These are phyloP conservation scores for Acrossocheilus fasciatus DNA, from an alignment of 2,797 vertebrate genomes.

Conservation along the genomic window DNA sequence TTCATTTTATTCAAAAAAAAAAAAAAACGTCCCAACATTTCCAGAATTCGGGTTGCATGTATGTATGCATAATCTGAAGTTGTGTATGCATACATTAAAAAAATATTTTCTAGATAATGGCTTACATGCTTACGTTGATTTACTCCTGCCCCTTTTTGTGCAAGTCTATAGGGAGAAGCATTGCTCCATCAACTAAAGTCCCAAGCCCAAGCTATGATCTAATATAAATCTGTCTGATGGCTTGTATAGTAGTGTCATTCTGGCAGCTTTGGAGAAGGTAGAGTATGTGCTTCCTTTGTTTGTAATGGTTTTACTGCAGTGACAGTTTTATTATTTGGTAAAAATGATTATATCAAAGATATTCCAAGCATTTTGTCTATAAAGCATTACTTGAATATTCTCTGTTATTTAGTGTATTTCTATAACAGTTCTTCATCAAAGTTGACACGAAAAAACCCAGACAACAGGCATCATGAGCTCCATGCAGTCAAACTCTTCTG, in stretches of 20 bases:
- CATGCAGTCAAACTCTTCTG: background rate
- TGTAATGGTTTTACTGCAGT: background rate
- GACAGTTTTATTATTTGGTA: background rate
- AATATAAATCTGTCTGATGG: constrained; percentile 10
- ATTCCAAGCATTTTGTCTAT: background rate
- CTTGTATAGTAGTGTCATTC: background rate
- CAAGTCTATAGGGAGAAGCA: background rate
- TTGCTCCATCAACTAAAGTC: background rate
- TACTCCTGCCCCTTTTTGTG: background rate
- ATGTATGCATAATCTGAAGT: too few relatives aligned
- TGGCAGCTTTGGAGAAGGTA: background rate
- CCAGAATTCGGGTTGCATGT: too few relatives aligned
- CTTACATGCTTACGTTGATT: too few relatives aligned
- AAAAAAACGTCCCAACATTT: too few relatives aligned
- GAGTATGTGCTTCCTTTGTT: background rate
- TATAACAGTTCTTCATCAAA: background rate
- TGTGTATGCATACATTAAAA: too few relatives aligned
- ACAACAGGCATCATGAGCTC: background rate
- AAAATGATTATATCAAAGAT: background rate
- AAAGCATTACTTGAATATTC: background rate
- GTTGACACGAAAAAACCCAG: background rate
- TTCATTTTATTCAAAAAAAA: too few relatives aligned
- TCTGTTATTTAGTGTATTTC: background rate
- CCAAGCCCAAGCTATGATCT: background rate
- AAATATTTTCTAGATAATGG: too few relatives aligned